A percentile compares a stretch with the other conserved stretches of the same genome.
Conservation (phyloP, 1,140 invertebrate genomes). For the Halictus rubicundus region DNA sequence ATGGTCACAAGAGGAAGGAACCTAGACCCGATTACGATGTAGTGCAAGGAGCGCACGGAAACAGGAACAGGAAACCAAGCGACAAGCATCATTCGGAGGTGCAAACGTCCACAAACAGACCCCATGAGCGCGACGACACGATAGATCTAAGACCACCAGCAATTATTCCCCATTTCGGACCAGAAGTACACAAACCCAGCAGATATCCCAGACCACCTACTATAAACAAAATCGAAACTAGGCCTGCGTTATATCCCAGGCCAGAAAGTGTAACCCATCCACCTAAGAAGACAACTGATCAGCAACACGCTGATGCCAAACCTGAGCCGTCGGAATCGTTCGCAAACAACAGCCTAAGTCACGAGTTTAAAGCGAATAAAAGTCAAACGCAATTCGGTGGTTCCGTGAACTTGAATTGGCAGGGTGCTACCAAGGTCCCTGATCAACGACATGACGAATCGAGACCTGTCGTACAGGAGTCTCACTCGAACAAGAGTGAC, state of each 20-base stretch:
- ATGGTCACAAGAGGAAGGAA: conserved; percentile 56
- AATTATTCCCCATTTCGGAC: conserved; percentile 61
- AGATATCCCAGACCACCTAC: conserved; percentile 62
- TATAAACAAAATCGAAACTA: conserved; percentile 37
- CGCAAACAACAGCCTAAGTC: conserved; percentile 24
- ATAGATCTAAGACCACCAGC: conserved; percentile 71
- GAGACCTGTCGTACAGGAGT: neutral
- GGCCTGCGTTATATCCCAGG: conserved; percentile 46
- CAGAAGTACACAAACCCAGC: conserved; percentile 55
- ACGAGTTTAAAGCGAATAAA: conserved; percentile 22
- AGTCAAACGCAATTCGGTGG: conserved; percentile 17
- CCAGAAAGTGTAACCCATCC: conserved; percentile 59
- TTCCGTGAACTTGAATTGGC: conserved; percentile 34
- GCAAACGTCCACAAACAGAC: conserved; percentile 16
- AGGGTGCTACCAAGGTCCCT: neutral
- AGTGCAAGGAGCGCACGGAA: conserved; percentile 63
- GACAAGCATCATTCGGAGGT: conserved; percentile 21
- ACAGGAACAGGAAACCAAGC: conserved; percentile 10
- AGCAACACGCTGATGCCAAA: conserved; percentile 4
- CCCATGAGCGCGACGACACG: conserved; percentile 62
- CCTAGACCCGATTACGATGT: conserved; percentile 60
- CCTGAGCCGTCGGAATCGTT: conserved; percentile 16
- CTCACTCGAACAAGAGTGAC: neutral
- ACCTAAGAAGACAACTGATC: conserved; percentile 31
- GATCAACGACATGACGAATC: neutral